Base-by-base conservation (phyloP, 2,888 invertebrate species). In the Icerya purchasi region DNA sequence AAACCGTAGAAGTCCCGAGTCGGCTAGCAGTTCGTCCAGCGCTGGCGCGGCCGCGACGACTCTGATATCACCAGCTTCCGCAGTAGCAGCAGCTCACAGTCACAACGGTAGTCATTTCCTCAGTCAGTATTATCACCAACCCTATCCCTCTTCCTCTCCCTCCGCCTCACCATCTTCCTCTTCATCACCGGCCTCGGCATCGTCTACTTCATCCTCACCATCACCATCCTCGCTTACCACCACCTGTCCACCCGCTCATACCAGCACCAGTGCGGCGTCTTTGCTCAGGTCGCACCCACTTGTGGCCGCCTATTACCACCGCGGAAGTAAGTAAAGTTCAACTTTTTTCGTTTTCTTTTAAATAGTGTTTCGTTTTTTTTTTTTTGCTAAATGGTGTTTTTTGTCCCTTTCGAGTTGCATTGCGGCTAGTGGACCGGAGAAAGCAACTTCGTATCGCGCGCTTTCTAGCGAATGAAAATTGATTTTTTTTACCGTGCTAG, bases 1-100 rank as follows among this genome's bases (percentile, higher is more conserved):
- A 19, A 60, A 49, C 20, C 50, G 60, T 36, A 51, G 60, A 55
- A 60, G 56, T 60, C 56, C 60, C 50, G 60, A 60, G 36, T 60
- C 56, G 22, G 55, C 56, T 56, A 36, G 56, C 21, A 36, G 60
- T 36, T 36, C 36, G 36, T 36, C 36, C 36, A 36, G 14, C 14
- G 36, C 8, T 8, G 14, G 14, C 36, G 14, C 56, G 20, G 52
- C 60, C 2, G 60, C 53, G 18, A 14, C 36, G 36, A 36, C 5
- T 14, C 8, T 36, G n/a, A n/a, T n/a, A n/a, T n/a, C n/a, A n/a
- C n/a, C n/a, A 36, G 14, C 36, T 36, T 14, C 19, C 2, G 18
- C 22, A 20, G 3, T 22, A 18, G 14, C 53, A 53, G 19, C 22
- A 54, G 36, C 54, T 53, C 50, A 36, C n/a, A 59, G 50, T 50